Percentiles rank a stretch among this genome's conserved stretches.
Evolutionary conservation across 2,113 vertebrate genomes (phyloP).

Genomic region (Taxidea taxus): DNA sequence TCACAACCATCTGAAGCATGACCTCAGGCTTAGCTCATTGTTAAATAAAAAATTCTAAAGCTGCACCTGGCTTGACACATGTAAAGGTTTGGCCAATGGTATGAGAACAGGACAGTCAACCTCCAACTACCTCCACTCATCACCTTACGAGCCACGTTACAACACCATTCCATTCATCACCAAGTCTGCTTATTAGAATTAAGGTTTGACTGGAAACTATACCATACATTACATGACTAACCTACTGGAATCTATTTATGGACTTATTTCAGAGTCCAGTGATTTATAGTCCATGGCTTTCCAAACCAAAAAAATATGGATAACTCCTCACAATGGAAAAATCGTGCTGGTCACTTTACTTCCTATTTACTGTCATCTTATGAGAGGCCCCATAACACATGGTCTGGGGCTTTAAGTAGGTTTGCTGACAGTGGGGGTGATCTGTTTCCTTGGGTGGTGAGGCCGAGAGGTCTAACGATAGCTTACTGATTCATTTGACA

Average conservation of each 20-base stretch:
- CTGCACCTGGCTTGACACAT: slow-evolving; percentile 34
- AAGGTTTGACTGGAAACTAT: slow-evolving; percentile 12
- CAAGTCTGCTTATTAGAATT: slow-evolving; percentile 46
- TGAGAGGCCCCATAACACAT: background rate
- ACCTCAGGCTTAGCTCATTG: slow-evolving; percentile 44
- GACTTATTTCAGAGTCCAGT: slow-evolving; percentile 17
- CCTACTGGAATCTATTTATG: slow-evolving; percentile 57
- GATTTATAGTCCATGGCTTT: slow-evolving; percentile 29
- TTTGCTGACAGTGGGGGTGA: background rate
- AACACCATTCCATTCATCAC: background rate
- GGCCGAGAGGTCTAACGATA: background rate
- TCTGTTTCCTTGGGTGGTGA: background rate
- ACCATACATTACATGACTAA: background rate
- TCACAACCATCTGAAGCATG: slow-evolving; percentile 23
- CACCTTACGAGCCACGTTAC: slow-evolving; percentile 26
- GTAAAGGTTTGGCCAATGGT: slow-evolving; percentile 38
- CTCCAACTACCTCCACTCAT: background rate
- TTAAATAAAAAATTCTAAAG: slow-evolving; percentile 6
- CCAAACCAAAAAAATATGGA: background rate
- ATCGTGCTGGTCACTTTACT: background rate
- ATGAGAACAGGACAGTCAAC: background rate
- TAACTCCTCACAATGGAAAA: slow-evolving; percentile 32
- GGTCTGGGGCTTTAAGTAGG: background rate
- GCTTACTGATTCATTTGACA: background rate
- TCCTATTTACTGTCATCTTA: background rate